phyloP scores from a whole-genome alignment of 1,140 invertebrate genomes.

The Ladona fulva region DNA sequence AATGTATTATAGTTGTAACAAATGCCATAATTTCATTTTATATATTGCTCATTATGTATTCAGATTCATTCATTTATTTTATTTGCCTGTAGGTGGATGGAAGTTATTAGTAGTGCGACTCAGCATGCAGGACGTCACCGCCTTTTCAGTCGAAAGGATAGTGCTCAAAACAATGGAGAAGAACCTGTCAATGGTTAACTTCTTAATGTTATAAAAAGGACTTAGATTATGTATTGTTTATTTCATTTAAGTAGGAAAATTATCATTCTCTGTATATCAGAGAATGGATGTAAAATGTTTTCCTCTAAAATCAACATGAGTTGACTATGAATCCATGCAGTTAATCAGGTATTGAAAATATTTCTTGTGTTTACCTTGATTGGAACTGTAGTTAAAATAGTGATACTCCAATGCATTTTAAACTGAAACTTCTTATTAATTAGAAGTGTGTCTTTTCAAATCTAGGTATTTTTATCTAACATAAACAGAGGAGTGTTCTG shows the following conservation, averaged over 20 bases:
- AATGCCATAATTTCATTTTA: too few species aligned
- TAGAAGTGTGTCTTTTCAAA: too few species aligned
- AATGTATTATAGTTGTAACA: too few species aligned
- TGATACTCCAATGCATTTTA: too few species aligned
- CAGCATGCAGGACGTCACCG: constrained; percentile 30
- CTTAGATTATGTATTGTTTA: too few species aligned
- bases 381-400: too few species aligned
- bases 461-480: too few species aligned
- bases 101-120: constrained; percentile 63
- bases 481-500: too few species aligned
- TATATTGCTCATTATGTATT: too few species aligned
- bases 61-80: constrained; percentile 15
- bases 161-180: constrained; percentile 4
- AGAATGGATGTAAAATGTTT: neutral
- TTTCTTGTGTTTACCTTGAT: neutral
- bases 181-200: neutral
- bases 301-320: neutral
- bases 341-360: neutral
- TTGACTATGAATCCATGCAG: neutral
- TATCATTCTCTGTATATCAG: neutral
- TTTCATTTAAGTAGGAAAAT: neutral
- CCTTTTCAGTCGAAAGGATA: neutral
- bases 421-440: too few species aligned
- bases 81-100: constrained; percentile 58
- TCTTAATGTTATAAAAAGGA: neutral